Conservation (phyloP, 1,140 invertebrate species). For the Bombus breviceps region DNA sequence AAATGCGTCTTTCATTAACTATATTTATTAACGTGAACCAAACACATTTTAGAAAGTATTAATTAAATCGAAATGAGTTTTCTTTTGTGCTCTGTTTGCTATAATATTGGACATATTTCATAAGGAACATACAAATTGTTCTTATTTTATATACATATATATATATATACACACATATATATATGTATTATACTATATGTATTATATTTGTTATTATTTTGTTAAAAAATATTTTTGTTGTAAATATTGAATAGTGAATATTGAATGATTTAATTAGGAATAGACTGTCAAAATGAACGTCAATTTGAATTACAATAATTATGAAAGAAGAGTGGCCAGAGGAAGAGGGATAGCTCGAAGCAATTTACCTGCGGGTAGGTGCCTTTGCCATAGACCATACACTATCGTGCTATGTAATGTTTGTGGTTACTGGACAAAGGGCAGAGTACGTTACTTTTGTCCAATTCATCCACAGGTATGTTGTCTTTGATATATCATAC, state of each 20-base stretch:
- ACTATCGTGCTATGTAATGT: constrained; percentile 52
- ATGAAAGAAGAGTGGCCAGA: neutral
- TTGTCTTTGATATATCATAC: neutral
- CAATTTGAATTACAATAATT: too few relatives aligned
- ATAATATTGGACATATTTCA: neutral
- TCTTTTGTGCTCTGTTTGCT: neutral
- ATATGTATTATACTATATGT: neutral
- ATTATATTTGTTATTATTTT: neutral
- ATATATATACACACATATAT: too few relatives aligned
- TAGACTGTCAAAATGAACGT: neutral
- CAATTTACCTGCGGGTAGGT: neutral
- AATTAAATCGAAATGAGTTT: neutral
- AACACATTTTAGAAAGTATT: constrained; percentile 13
- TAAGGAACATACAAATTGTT: neutral
- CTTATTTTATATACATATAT: neutral
- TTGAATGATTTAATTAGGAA: neutral
- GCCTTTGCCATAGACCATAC: constrained; percentile 52
- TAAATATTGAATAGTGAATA: neutral
- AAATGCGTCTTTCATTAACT: constrained; percentile 25
- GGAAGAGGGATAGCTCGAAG: constrained; percentile 4
- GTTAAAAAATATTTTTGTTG: neutral
- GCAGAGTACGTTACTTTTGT: constrained; percentile 61
- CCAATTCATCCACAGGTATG: constrained; percentile 61
- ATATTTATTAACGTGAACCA: neutral
- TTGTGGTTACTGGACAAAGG: constrained; percentile 58